Percentiles rank a stretch among this genome's conserved stretches.
Evolutionary conservation across 2,888 invertebrate genomes (phyloP).

Genomic region (Zygaena filipendulae): DNA sequence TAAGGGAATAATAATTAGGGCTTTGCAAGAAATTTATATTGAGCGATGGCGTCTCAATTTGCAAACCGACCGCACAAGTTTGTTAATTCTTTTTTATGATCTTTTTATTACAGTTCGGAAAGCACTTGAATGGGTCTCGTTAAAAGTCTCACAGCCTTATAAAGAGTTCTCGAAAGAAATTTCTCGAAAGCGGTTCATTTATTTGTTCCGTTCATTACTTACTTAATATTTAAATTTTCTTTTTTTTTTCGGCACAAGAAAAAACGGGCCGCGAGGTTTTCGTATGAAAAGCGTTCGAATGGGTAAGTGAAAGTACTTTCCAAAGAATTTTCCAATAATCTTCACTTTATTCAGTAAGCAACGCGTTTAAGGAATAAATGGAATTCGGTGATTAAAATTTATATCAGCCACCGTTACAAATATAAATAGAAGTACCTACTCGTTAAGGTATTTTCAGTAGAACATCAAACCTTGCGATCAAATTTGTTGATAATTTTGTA

Average conservation of each 20-base stretch:
- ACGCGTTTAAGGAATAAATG: constrained; percentile 33
- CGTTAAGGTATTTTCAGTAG: too few species aligned
- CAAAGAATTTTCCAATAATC: constrained; percentile 48
- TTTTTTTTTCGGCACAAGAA: constrained; percentile 24
- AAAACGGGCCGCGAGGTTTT: constrained; percentile 16
- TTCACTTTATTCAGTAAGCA: constrained; percentile 41
- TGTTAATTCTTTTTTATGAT: constrained; percentile 47
- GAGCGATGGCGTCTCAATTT: constrained; percentile 22
- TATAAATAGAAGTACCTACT: neutral
- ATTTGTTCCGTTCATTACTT: constrained; percentile 48
- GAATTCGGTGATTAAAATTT: constrained; percentile 40
- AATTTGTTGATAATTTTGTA: neutral
- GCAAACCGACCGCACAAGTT: constrained; percentile 28
- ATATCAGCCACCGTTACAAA: constrained; percentile 6
- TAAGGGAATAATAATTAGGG: constrained; percentile 46
- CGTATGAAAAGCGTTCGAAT: constrained; percentile 27
- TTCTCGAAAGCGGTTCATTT: constrained; percentile 34
- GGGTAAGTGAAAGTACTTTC: too few species aligned
- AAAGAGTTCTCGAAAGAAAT: constrained; percentile 40
- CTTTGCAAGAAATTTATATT: constrained; percentile 27
- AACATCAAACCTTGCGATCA: too few species aligned
- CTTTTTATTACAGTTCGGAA: constrained; percentile 54
- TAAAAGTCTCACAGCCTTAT: constrained; percentile 46
- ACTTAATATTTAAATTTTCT: constrained; percentile 39
- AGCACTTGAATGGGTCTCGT: constrained; percentile 47